phyloP scores from a whole-genome alignment of 2,888 invertebrate species.

The Beris morrisii region DNA sequence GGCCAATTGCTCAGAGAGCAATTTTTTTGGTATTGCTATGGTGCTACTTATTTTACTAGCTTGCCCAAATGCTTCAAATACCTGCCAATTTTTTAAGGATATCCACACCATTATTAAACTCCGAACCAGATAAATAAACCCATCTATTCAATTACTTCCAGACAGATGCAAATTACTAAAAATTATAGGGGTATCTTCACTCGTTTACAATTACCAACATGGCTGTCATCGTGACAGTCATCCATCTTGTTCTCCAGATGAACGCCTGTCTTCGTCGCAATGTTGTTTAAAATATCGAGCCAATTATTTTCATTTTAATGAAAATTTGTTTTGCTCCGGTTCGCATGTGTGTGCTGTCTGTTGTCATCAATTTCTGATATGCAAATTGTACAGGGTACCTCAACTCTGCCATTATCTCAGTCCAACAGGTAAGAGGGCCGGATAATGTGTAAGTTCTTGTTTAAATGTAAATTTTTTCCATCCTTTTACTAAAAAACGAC shows the following conservation, averaged over 20 bases:
- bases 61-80: too few species aligned
- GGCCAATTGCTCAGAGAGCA: too few species aligned
- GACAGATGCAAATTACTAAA: too few species aligned
- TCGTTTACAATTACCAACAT: too few species aligned
- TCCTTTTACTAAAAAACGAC: too few species aligned
- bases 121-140: too few species aligned
- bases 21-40: too few species aligned
- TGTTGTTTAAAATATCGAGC: constrained; percentile 13
- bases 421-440: neutral
- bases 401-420: constrained; percentile 3
- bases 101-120: too few species aligned
- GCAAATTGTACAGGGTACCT: constrained; percentile 17
- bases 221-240: neutral
- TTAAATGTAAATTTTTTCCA: constrained; percentile 11
- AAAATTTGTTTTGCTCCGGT: neutral
- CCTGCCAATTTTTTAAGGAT: too few species aligned
- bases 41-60: too few species aligned
- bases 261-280: neutral
- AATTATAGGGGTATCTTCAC: too few species aligned
- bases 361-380: constrained; percentile 24
- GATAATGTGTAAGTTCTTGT: constrained; percentile 1
- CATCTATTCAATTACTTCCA: too few species aligned
- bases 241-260: constrained; percentile 17
- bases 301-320: constrained; percentile 20
- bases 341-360: neutral